These are phyloP conservation scores for Epirrhoe alternata DNA, from an alignment of 2,888 invertebrate genomes.

Conservation along the genomic window DNA sequence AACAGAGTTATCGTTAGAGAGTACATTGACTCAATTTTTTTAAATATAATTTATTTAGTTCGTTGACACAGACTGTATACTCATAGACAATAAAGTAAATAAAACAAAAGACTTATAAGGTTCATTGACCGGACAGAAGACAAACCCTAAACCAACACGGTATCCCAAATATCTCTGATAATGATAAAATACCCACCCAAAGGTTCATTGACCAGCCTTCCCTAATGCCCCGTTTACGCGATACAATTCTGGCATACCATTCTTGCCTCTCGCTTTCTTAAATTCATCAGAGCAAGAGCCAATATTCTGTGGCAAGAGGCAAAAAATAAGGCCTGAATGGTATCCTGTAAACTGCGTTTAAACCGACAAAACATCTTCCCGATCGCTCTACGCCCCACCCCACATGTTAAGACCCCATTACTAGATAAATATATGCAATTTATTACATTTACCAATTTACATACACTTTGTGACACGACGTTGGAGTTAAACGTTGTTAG, in stretches of 20 bases:
- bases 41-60: constrained; percentile 1
- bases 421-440: constrained; percentile 82
- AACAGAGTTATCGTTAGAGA: too few relatives aligned
- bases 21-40: constrained; percentile 2
- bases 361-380: constrained; percentile 47
- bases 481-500: constrained; percentile 72
- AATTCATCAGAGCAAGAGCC: too few relatives aligned
- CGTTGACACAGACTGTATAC: not conserved
- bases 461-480: constrained; percentile 75
- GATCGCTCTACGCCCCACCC: constrained; percentile 65
- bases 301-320: too few relatives aligned
- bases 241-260: too few relatives aligned
- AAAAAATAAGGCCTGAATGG: too few relatives aligned
- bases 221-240: too few relatives aligned
- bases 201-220: constrained; percentile 31
- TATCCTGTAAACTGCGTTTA: too few relatives aligned
- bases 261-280: too few relatives aligned
- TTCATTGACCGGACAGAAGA: constrained; percentile 8
- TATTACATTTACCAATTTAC: constrained; percentile 84
- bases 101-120: constrained; percentile 5
- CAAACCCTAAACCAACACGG: constrained; percentile 49
- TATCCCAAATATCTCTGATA: constrained; percentile 42
- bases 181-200: constrained; percentile 17
- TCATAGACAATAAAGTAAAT: not conserved
- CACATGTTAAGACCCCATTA: constrained; percentile 73